Evolutionary conservation across 2,888 invertebrate genomes (phyloP).

Genomic region (Catocala nupta): DNA sequence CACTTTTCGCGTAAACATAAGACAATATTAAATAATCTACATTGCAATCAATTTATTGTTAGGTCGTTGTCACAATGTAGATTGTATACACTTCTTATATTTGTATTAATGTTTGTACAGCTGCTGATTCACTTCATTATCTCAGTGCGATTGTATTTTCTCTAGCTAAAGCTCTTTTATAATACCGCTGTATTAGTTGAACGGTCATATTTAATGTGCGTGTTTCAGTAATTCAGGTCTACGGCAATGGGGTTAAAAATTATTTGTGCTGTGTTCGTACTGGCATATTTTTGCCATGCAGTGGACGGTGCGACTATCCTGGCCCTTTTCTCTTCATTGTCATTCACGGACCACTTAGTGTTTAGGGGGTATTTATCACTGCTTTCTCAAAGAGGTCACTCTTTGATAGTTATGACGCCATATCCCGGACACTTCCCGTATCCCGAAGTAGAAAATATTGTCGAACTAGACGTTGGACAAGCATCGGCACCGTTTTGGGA

Average conservation of each 20-base stretch:
- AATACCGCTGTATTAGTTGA: conserved; percentile 36
- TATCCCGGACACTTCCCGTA: conserved; percentile 76
- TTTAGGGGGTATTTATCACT: conserved; percentile 75
- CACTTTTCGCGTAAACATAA: too few species aligned
- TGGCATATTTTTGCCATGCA: conserved; percentile 51
- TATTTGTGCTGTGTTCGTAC: conserved; percentile 53
- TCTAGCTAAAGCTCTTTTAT: conserved; percentile 34
- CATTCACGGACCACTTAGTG: conserved; percentile 77
- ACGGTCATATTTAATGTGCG: conserved; percentile 42
- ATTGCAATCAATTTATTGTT: conserved; percentile 24
- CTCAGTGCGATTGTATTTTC: conserved; percentile 29
- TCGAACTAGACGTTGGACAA: conserved; percentile 75
- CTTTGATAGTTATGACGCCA: conserved; percentile 78
- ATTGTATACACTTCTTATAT: conserved; percentile 37
- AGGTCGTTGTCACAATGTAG: conserved; percentile 27
- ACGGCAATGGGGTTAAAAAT: conserved; percentile 55
- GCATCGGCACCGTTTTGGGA: conserved; percentile 76
- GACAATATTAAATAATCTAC: too few species aligned
- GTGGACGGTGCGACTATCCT: conserved; percentile 70
- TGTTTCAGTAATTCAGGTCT: conserved; percentile 25
- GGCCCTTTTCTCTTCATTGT: conserved; percentile 77
- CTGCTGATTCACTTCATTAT: conserved; percentile 43
- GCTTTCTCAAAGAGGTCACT: conserved; percentile 72
- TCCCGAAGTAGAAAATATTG: conserved; percentile 71
- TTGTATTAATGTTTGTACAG: conserved; percentile 62